Conservation (phyloP, 1,140 invertebrate species). For the Pararge aegeria region DNA sequence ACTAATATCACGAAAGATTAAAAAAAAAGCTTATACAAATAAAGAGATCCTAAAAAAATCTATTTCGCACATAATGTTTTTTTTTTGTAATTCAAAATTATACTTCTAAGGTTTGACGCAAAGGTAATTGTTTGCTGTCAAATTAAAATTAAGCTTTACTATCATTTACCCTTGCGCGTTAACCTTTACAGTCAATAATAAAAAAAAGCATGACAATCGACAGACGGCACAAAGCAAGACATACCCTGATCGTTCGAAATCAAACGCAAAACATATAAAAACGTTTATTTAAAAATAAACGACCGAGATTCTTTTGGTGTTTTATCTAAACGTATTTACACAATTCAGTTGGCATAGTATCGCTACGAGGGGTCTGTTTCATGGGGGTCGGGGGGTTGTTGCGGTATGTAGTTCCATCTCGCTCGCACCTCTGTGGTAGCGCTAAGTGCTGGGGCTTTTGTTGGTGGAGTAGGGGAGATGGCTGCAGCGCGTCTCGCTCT, state of each 20-base stretch:
- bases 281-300: conserved; percentile 3
- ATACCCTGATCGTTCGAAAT: conserved; percentile 31
- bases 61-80: conserved; percentile 1
- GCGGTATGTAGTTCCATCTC: conserved; percentile 72
- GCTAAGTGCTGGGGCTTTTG: conserved; percentile 21
- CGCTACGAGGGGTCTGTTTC: conserved; percentile 62
- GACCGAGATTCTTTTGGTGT: conserved; percentile 14
- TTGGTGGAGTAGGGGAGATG: conserved; percentile 21
- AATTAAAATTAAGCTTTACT: too few species aligned
- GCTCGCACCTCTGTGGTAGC: conserved; percentile 50
- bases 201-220: conserved; percentile 3
- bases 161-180: not conserved
- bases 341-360: conserved; percentile 16
- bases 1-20: conserved; percentile 59
- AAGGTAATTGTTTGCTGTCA: not conserved
- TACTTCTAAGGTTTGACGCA: not conserved
- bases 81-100: not conserved
- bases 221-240: conserved; percentile 4
- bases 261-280: conserved; percentile 20
- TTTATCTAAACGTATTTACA: conserved; percentile 20
- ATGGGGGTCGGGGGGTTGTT: conserved; percentile 69
- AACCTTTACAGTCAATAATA: not conserved
- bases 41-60: conserved; percentile 10
- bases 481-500: conserved; percentile 82
- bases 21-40: conserved; percentile 5